Percentiles rank a stretch among this genome's conserved stretches.
Evolutionary conservation across 1,140 invertebrate genomes (phyloP).

Genomic region (Drosophila prosaltans): DNA sequence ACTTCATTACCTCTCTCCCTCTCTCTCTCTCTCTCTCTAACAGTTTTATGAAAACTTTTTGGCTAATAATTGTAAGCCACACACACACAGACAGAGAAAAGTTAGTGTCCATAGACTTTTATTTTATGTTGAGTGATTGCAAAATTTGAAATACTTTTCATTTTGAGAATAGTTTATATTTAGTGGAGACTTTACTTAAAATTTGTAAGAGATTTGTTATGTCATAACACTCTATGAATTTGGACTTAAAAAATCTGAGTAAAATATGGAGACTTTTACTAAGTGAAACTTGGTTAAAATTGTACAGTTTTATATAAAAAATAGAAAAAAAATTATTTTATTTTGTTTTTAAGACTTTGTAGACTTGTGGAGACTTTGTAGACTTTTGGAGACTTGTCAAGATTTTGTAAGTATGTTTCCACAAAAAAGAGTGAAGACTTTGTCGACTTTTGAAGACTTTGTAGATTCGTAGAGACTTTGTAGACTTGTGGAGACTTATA

Average conservation of each 20-base stretch:
- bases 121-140: neutral
- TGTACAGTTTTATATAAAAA: too few relatives aligned
- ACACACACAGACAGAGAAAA: constrained; percentile 30
- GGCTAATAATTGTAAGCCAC: constrained; percentile 49
- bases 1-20: neutral
- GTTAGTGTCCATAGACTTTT: neutral
- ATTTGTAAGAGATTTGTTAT: neutral
- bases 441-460: neutral
- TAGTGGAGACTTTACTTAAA: neutral
- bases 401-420: too few relatives aligned
- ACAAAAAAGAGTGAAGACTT: too few relatives aligned
- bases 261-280: too few relatives aligned
- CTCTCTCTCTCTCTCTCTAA: neutral
- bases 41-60: neutral
- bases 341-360: neutral
- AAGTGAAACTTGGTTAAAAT: neutral
- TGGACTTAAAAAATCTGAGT: too few relatives aligned
- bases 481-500: neutral
- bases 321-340: too few relatives aligned
- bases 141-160: neutral
- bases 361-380: neutral
- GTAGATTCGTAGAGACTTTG: neutral
- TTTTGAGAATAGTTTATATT: neutral
- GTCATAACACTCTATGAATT: neutral
- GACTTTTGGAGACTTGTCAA: neutral